phyloP scores from a whole-genome alignment of 2,888 invertebrate species.

The Lycocerus yunnanus region DNA sequence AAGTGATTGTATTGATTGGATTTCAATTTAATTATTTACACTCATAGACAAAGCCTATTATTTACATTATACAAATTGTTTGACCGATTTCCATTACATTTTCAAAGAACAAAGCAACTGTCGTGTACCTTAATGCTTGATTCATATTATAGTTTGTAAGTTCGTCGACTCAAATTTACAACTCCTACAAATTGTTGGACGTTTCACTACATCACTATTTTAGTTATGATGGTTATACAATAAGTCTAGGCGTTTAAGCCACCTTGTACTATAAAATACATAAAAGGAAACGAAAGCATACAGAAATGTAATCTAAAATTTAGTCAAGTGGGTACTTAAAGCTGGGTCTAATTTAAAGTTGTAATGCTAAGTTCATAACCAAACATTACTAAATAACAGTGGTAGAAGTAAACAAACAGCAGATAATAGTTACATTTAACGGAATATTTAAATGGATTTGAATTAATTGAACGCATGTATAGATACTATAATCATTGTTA shows the following conservation, averaged over 20 bases:
- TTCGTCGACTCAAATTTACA: neutral
- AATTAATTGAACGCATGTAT: conserved; percentile 1
- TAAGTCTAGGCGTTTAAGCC: neutral
- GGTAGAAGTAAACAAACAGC: conserved; percentile 12
- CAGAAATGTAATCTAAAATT: neutral
- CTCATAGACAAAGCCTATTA: too few relatives aligned
- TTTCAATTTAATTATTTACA: too few relatives aligned
- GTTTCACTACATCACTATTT: neutral
- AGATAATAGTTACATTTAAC: conserved; percentile 18
- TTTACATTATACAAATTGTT: neutral
- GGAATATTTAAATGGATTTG: conserved; percentile 26
- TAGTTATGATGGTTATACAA: neutral
- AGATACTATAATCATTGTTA: too few relatives aligned
- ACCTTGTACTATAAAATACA: neutral
- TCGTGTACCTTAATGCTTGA: neutral
- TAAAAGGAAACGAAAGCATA: neutral
- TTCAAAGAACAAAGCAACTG: neutral
- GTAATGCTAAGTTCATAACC: neutral
- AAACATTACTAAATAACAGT: conserved; percentile 18
- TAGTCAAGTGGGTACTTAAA: neutral
- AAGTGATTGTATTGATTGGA: too few relatives aligned
- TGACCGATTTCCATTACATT: neutral
- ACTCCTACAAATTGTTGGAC: neutral
- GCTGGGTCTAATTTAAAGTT: neutral
- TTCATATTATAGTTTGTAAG: neutral